Conservation (phyloP, 2,797 vertebrate genomes). For the Austrolebias charrua region DNA sequence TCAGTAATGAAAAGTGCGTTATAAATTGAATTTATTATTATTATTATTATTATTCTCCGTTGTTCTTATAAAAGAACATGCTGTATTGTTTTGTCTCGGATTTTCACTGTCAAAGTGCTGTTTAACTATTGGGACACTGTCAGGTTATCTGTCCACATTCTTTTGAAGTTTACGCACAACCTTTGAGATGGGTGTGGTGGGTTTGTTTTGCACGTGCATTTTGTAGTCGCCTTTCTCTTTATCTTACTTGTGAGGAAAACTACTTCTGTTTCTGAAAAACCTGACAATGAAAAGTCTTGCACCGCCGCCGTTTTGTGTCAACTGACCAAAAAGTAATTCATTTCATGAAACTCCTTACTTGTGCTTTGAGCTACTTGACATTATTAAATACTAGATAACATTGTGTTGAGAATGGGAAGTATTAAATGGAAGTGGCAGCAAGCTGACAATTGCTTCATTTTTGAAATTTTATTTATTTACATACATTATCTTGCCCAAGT, state of each 20-base stretch:
- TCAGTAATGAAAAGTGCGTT: no score
- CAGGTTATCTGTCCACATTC: slow-evolving; percentile 54
- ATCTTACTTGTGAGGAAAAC: slow-evolving; percentile 11
- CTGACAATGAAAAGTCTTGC: slow-evolving; percentile 10
- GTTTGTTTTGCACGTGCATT: slow-evolving; percentile 35
- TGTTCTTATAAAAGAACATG: background rate
- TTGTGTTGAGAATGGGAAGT: slow-evolving; percentile 5
- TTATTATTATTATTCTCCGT: background rate
- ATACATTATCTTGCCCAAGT: no score
- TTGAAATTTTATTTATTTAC: no score
- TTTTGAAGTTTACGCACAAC: slow-evolving; percentile 28
- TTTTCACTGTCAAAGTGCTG: slow-evolving; percentile 11
- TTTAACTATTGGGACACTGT: background rate
- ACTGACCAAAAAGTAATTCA: slow-evolving; percentile 1
- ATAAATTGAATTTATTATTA: no score
- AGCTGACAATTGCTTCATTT: background rate
- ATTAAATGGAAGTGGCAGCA: background rate
- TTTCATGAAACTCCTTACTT: background rate
- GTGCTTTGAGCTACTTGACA: background rate
- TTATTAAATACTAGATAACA: background rate
- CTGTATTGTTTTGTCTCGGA: slow-evolving; percentile 7
- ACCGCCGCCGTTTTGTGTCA: no score
- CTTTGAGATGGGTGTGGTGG: slow-evolving; percentile 44
- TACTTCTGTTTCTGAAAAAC: slow-evolving; percentile 30
- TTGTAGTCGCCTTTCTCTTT: slow-evolving; percentile 23